These are phyloP conservation scores for Corapipo altera DNA, from an alignment of 2,113 vertebrate genomes.

Conservation along the genomic window DNA sequence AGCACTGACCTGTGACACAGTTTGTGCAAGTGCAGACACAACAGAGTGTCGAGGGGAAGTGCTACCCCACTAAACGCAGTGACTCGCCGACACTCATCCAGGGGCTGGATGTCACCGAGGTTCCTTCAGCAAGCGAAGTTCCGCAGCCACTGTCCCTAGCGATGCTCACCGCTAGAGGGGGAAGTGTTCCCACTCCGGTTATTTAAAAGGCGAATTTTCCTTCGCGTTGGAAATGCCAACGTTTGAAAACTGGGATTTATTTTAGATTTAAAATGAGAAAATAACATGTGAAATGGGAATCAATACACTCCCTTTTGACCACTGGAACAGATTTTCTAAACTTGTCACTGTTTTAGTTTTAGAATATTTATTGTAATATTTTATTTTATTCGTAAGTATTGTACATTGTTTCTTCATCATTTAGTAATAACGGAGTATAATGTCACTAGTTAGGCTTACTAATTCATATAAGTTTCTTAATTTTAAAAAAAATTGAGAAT, in stretches of 20 bases:
- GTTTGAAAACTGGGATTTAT: neutral
- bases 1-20: accelerated
- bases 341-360: neutral
- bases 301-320: neutral
- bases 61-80: neutral
- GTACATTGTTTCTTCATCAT: neutral
- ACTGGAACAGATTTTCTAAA: neutral
- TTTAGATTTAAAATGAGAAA: neutral
- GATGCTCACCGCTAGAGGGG: neutral
- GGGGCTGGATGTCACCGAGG: neutral
- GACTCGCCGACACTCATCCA: too few species aligned
- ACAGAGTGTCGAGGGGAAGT: neutral
- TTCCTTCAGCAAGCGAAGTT: accelerated
- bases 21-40: neutral
- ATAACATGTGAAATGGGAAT: neutral
- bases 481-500: neutral
- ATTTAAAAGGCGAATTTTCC: neutral
- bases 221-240: accelerated
- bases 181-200: accelerated
- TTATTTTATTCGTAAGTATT: neutral
- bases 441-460: neutral
- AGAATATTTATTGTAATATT: neutral
- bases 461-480: neutral
- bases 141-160: accelerated
- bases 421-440: neutral